phyloP scores from a whole-genome alignment of 2,888 invertebrate species.

The Petrolisthes cinctipes region DNA sequence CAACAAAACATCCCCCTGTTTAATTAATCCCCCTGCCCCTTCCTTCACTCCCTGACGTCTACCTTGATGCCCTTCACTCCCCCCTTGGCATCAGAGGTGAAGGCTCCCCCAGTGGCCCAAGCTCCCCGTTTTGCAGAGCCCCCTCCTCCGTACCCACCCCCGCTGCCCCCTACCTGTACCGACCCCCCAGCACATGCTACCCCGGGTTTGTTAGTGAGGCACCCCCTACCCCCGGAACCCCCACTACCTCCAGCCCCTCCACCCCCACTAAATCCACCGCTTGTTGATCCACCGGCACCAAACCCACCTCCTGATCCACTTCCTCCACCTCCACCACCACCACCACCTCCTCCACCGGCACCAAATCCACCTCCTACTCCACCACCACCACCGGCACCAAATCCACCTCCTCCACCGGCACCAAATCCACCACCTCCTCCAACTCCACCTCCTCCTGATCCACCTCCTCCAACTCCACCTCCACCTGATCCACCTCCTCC shows the following conservation, averaged over 20 bases:
- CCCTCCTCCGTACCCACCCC: slow-evolving; percentile 14
- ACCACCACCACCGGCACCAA: slow-evolving; percentile 22
- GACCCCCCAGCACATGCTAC: slow-evolving; percentile 1
- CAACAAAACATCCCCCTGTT: too few species aligned
- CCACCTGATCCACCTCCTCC: slow-evolving; percentile 12
- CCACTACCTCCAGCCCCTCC: background rate
- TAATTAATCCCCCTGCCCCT: background rate
- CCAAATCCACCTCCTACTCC: background rate
- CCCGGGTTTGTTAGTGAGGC: slow-evolving; percentile 20
- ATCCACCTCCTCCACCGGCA: slow-evolving; percentile 13
- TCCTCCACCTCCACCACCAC: slow-evolving; percentile 14
- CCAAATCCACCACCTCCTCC: slow-evolving; percentile 12
- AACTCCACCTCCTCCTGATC: slow-evolving; percentile 21
- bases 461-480: slow-evolving; percentile 18
- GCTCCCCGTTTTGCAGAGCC: background rate
- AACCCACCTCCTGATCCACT: background rate
- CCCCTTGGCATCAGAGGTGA: slow-evolving; percentile 14
- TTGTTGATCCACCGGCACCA: background rate
- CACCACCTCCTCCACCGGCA: background rate
- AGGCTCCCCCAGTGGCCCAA: slow-evolving; percentile 32
- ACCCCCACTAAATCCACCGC: background rate
- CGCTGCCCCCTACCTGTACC: slow-evolving; percentile 18
- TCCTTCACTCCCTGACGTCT: slow-evolving; percentile 17
- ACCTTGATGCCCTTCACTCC: slow-evolving; percentile 22
- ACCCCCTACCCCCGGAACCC: slow-evolving; percentile 8